Conservation (phyloP, 2,888 invertebrate genomes). For the Apodemia zela region DNA sequence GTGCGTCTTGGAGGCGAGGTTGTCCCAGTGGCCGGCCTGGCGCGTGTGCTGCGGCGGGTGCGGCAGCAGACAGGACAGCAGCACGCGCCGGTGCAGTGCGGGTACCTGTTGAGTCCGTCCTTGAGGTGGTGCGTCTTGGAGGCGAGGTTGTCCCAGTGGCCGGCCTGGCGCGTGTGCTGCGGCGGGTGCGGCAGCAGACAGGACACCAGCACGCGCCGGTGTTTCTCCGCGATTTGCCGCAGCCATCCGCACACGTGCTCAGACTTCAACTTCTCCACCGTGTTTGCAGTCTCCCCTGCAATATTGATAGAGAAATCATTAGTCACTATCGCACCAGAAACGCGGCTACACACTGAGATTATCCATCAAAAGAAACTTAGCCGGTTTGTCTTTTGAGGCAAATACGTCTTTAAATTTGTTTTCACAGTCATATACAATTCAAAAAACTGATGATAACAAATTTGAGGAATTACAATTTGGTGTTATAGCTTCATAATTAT, state of each 20-base stretch:
- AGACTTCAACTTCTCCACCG: constrained; percentile 94
- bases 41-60: constrained; percentile 97
- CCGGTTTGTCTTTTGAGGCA: too few species aligned
- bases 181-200: constrained; percentile 97
- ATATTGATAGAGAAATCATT: constrained; percentile 15
- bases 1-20: constrained; percentile 90
- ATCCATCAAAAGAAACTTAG: too few species aligned
- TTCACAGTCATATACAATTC: too few species aligned
- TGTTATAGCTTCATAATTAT: too few species aligned
- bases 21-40: constrained; percentile 98
- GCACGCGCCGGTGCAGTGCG: constrained; percentile 87
- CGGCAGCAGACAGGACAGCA: constrained; percentile 95
- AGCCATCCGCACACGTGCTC: constrained; percentile 97
- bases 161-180: constrained; percentile 96
- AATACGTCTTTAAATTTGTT: too few species aligned
- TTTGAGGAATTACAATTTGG: too few species aligned
- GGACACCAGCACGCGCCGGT: constrained; percentile 94
- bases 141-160: constrained; percentile 96
- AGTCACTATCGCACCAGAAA: too few species aligned
- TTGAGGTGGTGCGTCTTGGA: constrained; percentile 94
- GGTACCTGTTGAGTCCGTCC: constrained; percentile 89
- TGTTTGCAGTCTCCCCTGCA: constrained; percentile 88
- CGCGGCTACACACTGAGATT: too few species aligned
- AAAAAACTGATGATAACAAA: too few species aligned
- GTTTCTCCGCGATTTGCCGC: constrained; percentile 86